Percentiles rank a stretch among this genome's conserved stretches.
These are phyloP conservation scores for Zapornia atra DNA, from an alignment of 2,113 vertebrate species.

Conservation along the genomic window DNA sequence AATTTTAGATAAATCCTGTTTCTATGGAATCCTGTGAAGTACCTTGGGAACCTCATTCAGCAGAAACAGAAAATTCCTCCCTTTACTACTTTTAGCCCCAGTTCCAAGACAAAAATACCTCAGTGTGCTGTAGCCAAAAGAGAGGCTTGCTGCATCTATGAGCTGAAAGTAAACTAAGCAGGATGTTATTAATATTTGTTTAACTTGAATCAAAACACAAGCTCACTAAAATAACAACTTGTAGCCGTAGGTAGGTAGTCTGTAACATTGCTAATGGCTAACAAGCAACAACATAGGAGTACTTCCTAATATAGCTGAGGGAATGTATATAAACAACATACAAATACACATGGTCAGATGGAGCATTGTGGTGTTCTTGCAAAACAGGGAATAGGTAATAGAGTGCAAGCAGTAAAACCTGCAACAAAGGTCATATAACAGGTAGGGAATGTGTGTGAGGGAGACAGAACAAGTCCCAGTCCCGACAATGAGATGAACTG, in stretches of 20 bases:
- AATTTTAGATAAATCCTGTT: background rate
- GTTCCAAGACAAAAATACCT: background rate
- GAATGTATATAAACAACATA: background rate
- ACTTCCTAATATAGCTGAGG: background rate
- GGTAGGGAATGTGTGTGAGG: background rate
- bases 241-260: background rate
- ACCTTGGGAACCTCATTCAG: background rate
- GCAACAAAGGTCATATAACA: background rate
- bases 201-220: background rate
- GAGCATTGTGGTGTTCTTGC: background rate
- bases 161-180: background rate
- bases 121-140: background rate
- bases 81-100: background rate
- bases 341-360: background rate
- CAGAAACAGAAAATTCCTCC: background rate
- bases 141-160: background rate
- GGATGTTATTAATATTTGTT: background rate
- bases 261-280: background rate
- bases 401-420: background rate
- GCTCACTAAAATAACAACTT: background rate
- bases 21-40: background rate
- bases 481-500: background rate
- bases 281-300: background rate
- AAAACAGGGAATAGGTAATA: background rate
- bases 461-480: background rate